phyloP scores from a whole-genome alignment of 2,113 vertebrate species.

The Paraplagusia blochii region DNA sequence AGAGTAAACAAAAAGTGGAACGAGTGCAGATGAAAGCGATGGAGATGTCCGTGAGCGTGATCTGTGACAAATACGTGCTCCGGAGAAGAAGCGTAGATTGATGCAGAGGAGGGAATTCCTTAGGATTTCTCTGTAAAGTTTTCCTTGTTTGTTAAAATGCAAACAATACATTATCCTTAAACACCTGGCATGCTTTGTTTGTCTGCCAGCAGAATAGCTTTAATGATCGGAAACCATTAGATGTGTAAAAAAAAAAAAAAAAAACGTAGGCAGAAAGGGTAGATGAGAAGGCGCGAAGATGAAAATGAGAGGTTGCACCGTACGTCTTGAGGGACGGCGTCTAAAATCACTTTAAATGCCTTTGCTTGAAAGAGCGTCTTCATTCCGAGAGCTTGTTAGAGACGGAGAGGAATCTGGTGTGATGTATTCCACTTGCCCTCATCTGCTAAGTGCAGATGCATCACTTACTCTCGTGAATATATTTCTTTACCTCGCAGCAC shows the following conservation, averaged over 20 bases:
- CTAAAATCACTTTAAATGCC: constrained; percentile 22
- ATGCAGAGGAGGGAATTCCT: constrained; percentile 31
- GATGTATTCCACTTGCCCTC: constrained; percentile 21
- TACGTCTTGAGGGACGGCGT: constrained; percentile 22
- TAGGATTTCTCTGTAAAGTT: constrained; percentile 15
- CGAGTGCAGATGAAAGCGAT: constrained; percentile 5
- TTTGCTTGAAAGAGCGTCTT: constrained; percentile 33
- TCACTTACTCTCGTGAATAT: constrained; percentile 4
- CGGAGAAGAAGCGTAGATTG: constrained; percentile 41
- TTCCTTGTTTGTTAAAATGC: constrained; percentile 28
- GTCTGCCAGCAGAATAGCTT: constrained; percentile 1
- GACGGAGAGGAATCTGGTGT: constrained; percentile 36
- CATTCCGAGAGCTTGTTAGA: constrained; percentile 28
- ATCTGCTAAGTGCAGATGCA: constrained; percentile 15
- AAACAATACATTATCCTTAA: constrained; percentile 3
- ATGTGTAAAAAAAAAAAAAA: constrained; percentile 21
- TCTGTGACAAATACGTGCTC: constrained; percentile 17
- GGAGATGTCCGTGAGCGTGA: constrained; percentile 6
- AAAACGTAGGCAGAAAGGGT: background rate
- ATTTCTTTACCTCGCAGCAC: too few relatives aligned
- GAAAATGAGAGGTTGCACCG: constrained; percentile 43
- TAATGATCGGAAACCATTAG: constrained; percentile 27
- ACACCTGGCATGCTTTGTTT: background rate
- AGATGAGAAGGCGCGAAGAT: constrained; percentile 30
- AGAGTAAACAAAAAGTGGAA: constrained; percentile 17